These are phyloP conservation scores for Drosophila saltans DNA, from an alignment of 1,140 invertebrate species.

Conservation along the genomic window DNA sequence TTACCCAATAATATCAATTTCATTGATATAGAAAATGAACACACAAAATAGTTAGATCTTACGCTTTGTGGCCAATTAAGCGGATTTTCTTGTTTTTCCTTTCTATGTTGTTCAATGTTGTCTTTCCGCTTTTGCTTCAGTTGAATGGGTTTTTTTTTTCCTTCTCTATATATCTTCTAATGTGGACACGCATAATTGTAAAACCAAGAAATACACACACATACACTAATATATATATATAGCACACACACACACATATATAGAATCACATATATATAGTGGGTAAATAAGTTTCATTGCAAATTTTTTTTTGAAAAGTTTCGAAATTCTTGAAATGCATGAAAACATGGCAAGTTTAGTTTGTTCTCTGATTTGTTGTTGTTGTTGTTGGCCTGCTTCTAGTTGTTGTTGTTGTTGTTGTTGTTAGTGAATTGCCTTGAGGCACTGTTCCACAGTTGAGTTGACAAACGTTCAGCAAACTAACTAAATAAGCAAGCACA, in stretches of 20 bases:
- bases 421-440: conserved; percentile 63
- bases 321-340: conserved; percentile 79
- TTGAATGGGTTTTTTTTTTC: conserved; percentile 30
- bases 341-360: conserved; percentile 65
- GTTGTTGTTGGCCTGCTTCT: conserved; percentile 50
- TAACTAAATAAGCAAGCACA: conserved; percentile 55
- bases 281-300: conserved; percentile 66
- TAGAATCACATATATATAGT: conserved; percentile 26
- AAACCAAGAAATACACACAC: conserved; percentile 30
- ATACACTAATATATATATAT: conserved; percentile 12
- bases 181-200: conserved; percentile 51
- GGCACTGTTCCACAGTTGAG: conserved; percentile 66
- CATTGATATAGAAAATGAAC: conserved; percentile 15
- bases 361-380: conserved; percentile 57
- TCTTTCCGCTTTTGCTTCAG: conserved; percentile 48
- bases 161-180: conserved; percentile 33
- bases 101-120: conserved; percentile 42
- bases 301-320: conserved; percentile 53
- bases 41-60: conserved; percentile 11
- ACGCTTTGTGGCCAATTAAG: not conserved
- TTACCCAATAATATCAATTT: not conserved
- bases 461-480: conserved; percentile 70
- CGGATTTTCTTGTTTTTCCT: conserved; percentile 38
- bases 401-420: conserved; percentile 35
- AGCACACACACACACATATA: conserved; percentile 8